These are phyloP conservation scores for Himalopsyche japonica DNA, from an alignment of 2,888 invertebrate species.

Conservation along the genomic window DNA sequence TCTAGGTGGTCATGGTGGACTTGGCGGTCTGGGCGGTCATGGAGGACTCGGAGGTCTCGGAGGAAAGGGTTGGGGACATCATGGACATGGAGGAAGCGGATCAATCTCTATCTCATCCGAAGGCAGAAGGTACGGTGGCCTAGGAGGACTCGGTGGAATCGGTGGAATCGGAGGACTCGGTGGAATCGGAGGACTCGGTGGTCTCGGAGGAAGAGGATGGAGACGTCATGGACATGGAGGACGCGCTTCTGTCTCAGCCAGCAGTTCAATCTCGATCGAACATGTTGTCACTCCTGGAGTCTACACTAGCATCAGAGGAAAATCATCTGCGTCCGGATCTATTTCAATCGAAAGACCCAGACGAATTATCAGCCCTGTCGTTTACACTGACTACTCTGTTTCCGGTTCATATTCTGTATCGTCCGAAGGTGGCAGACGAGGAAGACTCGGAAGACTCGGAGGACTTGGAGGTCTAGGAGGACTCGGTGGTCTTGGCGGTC, in stretches of 20 bases:
- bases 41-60: constrained; percentile 7
- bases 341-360: not conserved
- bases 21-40: not conserved
- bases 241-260: not conserved
- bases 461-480: not conserved
- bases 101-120: not conserved
- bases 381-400: not conserved
- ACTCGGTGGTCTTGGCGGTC: not conserved
- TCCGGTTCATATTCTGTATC: constrained; percentile 5
- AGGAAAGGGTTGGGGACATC: constrained; percentile 7
- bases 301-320: not conserved
- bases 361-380: constrained; percentile 6
- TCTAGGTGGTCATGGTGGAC: not conserved
- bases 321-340: not conserved
- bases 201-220: not conserved
- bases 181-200: not conserved
- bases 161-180: not conserved
- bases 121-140: too few species aligned
- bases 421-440: not conserved
- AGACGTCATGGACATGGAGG: constrained; percentile 7
- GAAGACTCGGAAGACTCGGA: not conserved
- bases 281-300: not conserved
- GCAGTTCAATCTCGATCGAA: constrained; percentile 9
- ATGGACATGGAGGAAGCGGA: not conserved
- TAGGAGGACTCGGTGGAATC: not conserved